These are phyloP conservation scores for Brachionus paranguensis DNA, from an alignment of 1,140 invertebrate genomes.

Conservation along the genomic window DNA sequence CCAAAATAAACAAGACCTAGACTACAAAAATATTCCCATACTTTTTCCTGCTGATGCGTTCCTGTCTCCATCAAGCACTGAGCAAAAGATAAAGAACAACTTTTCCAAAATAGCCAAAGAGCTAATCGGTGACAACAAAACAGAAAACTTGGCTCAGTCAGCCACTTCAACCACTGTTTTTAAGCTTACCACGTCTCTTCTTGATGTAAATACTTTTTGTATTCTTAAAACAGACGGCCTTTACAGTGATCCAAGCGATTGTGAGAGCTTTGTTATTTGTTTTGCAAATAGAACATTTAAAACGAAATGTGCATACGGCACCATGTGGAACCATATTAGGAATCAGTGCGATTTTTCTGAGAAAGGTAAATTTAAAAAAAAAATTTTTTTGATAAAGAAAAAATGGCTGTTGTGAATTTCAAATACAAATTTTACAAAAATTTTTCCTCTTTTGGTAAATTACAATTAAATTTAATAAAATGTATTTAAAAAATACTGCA, in stretches of 20 bases:
- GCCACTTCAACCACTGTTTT: background rate
- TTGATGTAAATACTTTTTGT: constrained; percentile 26
- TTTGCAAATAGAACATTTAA: constrained; percentile 32
- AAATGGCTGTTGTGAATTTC: too few species aligned
- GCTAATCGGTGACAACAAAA: background rate
- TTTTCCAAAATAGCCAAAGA: constrained; percentile 34
- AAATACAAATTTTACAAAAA: background rate
- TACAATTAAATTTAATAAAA: background rate
- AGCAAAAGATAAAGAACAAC: background rate
- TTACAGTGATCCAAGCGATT: constrained; percentile 23
- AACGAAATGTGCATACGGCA: constrained; percentile 39
- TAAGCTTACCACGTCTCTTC: background rate
- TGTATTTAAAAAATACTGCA: background rate
- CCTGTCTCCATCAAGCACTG: background rate
- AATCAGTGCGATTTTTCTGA: constrained; percentile 36
- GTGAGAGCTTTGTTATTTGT: constrained; percentile 40
- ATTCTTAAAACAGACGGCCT: constrained; percentile 35
- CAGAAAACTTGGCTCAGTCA: background rate
- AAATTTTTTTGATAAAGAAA: too few species aligned
- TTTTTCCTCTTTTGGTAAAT: background rate
- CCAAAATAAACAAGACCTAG: background rate
- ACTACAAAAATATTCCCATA: constrained; percentile 21
- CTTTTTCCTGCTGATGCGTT: background rate
- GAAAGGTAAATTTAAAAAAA: constrained; percentile 11
- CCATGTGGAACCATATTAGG: constrained; percentile 24